phyloP scores from a whole-genome alignment of 2,797 vertebrate species.

The Paramormyrops hopkinsi region DNA sequence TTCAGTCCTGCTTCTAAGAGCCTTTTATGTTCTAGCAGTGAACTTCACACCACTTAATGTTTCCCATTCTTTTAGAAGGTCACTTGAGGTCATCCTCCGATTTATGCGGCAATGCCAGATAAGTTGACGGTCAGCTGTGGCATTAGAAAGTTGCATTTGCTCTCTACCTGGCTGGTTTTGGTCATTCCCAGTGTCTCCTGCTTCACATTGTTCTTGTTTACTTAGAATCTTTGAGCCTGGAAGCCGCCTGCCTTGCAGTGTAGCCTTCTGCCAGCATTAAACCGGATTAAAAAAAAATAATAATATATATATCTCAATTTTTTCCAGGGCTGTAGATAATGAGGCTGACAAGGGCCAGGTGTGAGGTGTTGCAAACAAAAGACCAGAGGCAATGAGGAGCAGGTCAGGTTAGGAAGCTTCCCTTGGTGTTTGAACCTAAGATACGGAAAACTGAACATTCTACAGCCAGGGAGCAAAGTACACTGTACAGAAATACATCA shows the following conservation, averaged over 20 bases:
- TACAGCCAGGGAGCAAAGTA: background rate
- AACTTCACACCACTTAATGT: background rate
- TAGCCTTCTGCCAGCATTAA: background rate
- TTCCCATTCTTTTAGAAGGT: background rate
- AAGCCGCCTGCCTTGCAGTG: background rate
- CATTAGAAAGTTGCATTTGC: background rate
- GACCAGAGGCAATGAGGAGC: background rate
- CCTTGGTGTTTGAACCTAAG: background rate
- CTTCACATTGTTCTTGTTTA: background rate
- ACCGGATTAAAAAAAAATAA: background rate
- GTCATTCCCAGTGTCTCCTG: background rate
- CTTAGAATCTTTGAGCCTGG: background rate
- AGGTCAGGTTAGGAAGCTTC: background rate
- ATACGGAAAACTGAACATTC: background rate
- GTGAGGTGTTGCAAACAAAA: background rate
- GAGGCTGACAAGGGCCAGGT: background rate
- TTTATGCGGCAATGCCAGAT: background rate
- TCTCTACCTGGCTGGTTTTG: background rate
- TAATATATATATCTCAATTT: background rate
- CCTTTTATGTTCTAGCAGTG: background rate
- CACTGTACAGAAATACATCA: background rate
- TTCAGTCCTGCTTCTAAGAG: background rate
- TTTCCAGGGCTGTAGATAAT: background rate
- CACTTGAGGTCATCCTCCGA: background rate
- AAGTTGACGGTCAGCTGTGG: background rate